A percentile compares a stretch with the other conserved stretches of the same genome.
phyloP scores from a whole-genome alignment of 2,113 vertebrate species.

The Colius striatus region DNA sequence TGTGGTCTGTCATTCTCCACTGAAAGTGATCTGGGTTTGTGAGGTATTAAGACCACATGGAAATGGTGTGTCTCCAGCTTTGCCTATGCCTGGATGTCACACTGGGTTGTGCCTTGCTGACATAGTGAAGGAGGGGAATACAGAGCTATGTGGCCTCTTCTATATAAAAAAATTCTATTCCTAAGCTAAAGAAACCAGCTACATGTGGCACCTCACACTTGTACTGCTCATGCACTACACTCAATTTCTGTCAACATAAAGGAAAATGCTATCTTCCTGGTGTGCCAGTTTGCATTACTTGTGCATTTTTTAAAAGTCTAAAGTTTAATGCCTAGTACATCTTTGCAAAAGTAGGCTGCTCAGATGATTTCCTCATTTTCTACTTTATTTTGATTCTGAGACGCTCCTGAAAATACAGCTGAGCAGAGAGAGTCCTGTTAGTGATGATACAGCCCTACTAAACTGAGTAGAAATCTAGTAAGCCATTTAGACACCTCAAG shows the following conservation, averaged over 20 bases:
- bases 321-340: background rate
- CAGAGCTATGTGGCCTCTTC: background rate
- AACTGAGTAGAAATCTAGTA: background rate
- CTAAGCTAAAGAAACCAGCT: background rate
- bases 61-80: background rate
- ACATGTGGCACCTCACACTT: fast-evolving
- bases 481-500: background rate
- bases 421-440: background rate
- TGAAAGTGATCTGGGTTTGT: background rate
- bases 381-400: background rate
- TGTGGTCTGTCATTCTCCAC: background rate
- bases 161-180: background rate
- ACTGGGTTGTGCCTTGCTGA: background rate
- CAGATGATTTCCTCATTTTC: background rate
- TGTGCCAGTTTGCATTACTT: background rate
- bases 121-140: background rate
- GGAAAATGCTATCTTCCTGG: background rate
- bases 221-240: background rate
- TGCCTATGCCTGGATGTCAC: background rate
- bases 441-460: background rate
- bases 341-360: background rate
- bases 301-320: background rate
- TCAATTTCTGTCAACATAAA: background rate
- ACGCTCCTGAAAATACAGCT: background rate
- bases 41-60: background rate